Evolutionary conservation across 2,113 vertebrate genomes (phyloP).

Genomic region (Malurus cyaneus): DNA sequence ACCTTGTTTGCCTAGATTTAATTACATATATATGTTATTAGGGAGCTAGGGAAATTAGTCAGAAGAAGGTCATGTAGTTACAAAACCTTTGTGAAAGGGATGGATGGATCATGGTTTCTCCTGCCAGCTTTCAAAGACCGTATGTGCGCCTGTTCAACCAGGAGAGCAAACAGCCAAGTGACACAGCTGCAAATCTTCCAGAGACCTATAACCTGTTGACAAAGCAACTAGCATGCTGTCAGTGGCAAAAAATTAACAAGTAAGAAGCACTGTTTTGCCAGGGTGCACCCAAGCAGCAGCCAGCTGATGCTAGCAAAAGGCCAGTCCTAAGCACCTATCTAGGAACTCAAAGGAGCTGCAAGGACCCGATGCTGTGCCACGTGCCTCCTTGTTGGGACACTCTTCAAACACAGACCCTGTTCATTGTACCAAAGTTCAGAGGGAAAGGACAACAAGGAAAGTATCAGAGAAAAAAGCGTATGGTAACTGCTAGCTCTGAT

Average conservation of each 20-base stretch:
- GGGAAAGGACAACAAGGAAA: neutral
- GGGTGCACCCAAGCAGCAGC: neutral
- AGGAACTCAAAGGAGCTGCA: neutral
- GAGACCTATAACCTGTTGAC: neutral
- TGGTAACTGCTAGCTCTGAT: neutral
- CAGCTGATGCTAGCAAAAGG: neutral
- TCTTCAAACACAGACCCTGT: neutral
- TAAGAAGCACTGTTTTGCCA: neutral
- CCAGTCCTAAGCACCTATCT: accelerated
- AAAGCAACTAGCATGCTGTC: accelerated
- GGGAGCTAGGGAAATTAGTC: neutral
- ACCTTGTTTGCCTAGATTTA: neutral
- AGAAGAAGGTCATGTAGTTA: neutral
- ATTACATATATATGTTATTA: neutral
- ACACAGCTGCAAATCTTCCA: neutral
- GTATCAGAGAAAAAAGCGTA: neutral
- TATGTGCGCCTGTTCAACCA: neutral
- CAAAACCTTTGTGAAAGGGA: neutral
- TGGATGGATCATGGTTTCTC: neutral
- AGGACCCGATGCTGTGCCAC: neutral
- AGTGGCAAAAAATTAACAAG: neutral
- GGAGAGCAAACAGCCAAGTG: neutral
- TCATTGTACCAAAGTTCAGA: neutral
- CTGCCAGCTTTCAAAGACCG: neutral
- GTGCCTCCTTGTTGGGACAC: neutral